These are phyloP conservation scores for Typhlichthys eigenmanni DNA, from an alignment of 2,797 vertebrate species.

Conservation along the genomic window DNA sequence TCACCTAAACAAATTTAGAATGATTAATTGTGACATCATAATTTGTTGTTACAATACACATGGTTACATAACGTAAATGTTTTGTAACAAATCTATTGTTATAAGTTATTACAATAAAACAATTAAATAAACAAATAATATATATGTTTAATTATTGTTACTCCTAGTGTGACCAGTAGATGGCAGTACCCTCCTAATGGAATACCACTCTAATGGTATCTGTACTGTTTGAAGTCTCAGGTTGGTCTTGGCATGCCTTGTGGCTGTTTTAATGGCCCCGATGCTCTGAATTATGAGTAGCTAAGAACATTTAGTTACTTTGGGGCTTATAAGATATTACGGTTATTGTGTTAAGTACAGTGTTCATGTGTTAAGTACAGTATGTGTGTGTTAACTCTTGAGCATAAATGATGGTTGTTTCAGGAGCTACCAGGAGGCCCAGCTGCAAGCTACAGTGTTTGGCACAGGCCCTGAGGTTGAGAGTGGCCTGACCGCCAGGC, in stretches of 20 bases:
- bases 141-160: neutral
- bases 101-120: too few relatives aligned
- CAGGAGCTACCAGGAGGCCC: constrained; percentile 24
- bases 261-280: too few relatives aligned
- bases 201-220: neutral
- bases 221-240: too few relatives aligned
- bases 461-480: constrained; percentile 51
- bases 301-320: neutral
- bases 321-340: neutral
- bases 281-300: too few relatives aligned
- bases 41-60: too few relatives aligned
- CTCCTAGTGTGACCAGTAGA: constrained; percentile 32
- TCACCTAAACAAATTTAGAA: neutral
- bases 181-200: constrained; percentile 21
- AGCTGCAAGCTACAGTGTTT: constrained; percentile 52
- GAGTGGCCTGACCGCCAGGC: constrained; percentile 45
- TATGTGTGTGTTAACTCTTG: constrained; percentile 1
- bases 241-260: too few relatives aligned
- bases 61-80: too few relatives aligned
- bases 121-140: too few relatives aligned
- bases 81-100: too few relatives aligned
- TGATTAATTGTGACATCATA: neutral
- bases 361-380: neutral
- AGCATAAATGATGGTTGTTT: constrained; percentile 25
- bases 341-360: neutral